These are phyloP conservation scores for Cremastinae sp. DNA, from an alignment of 2,888 invertebrate species.

Conservation along the genomic window DNA sequence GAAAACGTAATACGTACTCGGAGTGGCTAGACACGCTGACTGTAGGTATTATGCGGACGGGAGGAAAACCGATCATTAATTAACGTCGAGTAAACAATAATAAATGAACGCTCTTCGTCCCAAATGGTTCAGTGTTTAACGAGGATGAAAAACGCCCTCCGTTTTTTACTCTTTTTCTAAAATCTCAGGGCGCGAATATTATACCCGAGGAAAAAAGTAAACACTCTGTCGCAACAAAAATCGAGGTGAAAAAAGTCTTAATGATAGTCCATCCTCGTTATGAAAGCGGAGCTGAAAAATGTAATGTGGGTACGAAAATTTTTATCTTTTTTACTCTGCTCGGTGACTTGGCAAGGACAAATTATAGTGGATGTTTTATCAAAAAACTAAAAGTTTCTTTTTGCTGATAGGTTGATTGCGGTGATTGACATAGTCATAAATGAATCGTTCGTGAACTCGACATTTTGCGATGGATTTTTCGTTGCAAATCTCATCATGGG, in stretches of 20 bases:
- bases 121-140: conserved; percentile 26
- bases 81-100: conserved; percentile 45
- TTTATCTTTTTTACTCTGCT: not conserved
- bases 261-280: conserved; percentile 5
- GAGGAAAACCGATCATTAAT: conserved; percentile 42
- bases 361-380: no score
- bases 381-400: no score
- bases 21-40: conserved; percentile 5
- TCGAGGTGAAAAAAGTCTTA: not conserved
- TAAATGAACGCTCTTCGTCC: conserved; percentile 28
- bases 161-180: not conserved
- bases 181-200: not conserved
- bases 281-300: conserved; percentile 17
- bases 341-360: not conserved
- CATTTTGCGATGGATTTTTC: no score
- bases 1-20: conserved; percentile 9
- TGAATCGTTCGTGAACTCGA: no score
- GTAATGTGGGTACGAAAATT: not conserved
- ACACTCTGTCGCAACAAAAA: conserved; percentile 13
- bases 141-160: conserved; percentile 20
- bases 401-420: no score
- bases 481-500: no score
- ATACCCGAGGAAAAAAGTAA: conserved; percentile 6
- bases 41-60: not conserved
- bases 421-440: no score